Evolutionary conservation across 2,113 vertebrate species (phyloP).

Genomic region (Hystrix brachyura): DNA sequence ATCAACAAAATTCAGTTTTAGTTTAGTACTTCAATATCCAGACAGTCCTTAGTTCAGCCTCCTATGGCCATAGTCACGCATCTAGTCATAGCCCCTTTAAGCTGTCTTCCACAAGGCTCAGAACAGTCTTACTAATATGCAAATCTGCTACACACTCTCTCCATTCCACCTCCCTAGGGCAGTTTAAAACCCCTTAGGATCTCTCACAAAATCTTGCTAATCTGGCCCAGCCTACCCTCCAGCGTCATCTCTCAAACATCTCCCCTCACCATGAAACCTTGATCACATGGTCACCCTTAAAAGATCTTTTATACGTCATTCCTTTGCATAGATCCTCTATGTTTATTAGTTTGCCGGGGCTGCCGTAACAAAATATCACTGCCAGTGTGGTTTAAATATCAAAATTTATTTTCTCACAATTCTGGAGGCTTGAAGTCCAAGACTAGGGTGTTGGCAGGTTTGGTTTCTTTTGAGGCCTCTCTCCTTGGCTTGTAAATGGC

Average conservation of each 20-base stretch:
- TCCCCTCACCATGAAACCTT: not conserved
- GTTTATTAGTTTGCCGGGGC: not conserved
- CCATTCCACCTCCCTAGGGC: not conserved
- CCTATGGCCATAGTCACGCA: not conserved
- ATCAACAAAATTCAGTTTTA: conserved; percentile 50
- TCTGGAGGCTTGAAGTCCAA: not conserved
- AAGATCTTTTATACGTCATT: not conserved
- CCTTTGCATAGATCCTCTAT: not conserved
- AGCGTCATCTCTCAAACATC: conserved; percentile 4
- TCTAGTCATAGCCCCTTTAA: not conserved
- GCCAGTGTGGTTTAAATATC: not conserved
- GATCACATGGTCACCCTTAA: not conserved
- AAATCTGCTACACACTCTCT: not conserved
- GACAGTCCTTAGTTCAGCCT: conserved; percentile 41
- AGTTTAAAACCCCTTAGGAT: not conserved
- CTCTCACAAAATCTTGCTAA: conserved; percentile 32
- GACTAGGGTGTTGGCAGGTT: not conserved
- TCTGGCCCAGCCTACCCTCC: not conserved
- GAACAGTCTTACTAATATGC: conserved; percentile 23
- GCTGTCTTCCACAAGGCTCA: not conserved
- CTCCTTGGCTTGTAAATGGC: not conserved
- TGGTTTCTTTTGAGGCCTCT: not conserved
- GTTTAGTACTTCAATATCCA: conserved; percentile 45
- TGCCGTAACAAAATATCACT: not conserved
- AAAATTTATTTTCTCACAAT: conserved; percentile 36